Conservation (phyloP, 2,113 vertebrate species). For the Hypocryptadius cinnamomeus region DNA sequence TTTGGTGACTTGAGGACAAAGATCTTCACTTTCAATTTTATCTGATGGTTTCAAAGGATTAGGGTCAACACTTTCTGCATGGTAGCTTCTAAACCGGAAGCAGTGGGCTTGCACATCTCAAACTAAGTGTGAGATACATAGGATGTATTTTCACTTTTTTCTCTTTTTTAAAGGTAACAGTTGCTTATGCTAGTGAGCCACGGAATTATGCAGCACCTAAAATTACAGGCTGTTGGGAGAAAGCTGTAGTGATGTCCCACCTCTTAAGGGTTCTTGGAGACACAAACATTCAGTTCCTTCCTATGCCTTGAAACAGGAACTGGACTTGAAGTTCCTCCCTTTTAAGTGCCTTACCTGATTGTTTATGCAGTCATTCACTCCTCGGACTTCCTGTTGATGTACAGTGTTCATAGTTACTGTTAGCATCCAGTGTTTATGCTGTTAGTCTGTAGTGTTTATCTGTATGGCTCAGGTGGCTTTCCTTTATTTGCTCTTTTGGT, state of each 20-base stretch:
- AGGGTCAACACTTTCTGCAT: not conserved
- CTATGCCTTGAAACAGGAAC: not conserved
- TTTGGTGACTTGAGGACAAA: not conserved
- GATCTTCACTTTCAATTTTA: not conserved
- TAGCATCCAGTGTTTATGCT: not conserved
- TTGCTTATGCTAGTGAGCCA: not conserved
- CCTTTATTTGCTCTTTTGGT: not conserved
- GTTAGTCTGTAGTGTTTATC: not conserved
- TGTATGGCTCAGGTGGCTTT: not conserved
- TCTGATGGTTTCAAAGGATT: not conserved
- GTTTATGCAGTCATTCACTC: not conserved
- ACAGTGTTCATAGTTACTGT: not conserved
- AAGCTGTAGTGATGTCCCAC: not conserved
- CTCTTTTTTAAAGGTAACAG: not conserved
- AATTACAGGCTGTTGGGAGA: not conserved
- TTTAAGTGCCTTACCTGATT: not conserved
- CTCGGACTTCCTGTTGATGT: not conserved
- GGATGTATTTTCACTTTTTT: not conserved
- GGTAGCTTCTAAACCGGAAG: not conserved
- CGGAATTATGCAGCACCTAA: not conserved
- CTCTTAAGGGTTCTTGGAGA: not conserved
- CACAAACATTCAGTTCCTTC: not conserved
- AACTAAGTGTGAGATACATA: not conserved
- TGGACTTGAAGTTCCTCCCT: not conserved
- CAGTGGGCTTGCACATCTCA: not conserved